Evolutionary conservation across 2,113 vertebrate genomes (phyloP).

Genomic region (Rafetus swinhoei): DNA sequence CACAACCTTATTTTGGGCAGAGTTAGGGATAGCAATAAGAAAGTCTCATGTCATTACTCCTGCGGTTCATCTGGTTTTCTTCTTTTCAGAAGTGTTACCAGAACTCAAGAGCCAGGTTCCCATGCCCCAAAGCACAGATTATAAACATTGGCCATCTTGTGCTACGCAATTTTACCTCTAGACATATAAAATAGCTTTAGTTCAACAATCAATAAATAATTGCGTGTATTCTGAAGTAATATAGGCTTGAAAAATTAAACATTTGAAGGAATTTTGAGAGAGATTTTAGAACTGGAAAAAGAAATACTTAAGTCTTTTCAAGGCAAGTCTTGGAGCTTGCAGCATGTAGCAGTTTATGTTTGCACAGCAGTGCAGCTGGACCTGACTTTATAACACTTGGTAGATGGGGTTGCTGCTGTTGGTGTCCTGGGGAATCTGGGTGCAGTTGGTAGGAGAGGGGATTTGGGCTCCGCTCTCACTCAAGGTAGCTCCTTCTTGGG

Average conservation of each 20-base stretch:
- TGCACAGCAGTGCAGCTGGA: slow-evolving; percentile 15
- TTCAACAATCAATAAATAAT: slow-evolving; percentile 73
- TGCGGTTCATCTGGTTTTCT: neutral
- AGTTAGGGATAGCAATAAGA: slow-evolving; percentile 48
- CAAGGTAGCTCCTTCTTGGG: slow-evolving; percentile 70
- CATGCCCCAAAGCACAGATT: slow-evolving; percentile 48
- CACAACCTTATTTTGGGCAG: slow-evolving; percentile 80
- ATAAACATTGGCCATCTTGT: slow-evolving; percentile 63
- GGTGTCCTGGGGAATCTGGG: slow-evolving; percentile 79
- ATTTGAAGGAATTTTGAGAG: slow-evolving; percentile 67
- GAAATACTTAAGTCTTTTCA: slow-evolving; percentile 22
- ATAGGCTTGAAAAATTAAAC: slow-evolving; percentile 50
- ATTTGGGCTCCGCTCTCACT: slow-evolving; percentile 70
- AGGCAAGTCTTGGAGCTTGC: slow-evolving; percentile 2
- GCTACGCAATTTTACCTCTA: slow-evolving; percentile 40
- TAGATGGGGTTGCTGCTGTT: slow-evolving; percentile 85
- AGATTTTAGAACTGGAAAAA: slow-evolving; percentile 58
- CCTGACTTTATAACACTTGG: slow-evolving; percentile 88
- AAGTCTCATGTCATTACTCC: neutral
- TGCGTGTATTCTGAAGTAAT: slow-evolving; percentile 60
- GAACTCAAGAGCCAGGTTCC: slow-evolving; percentile 30
- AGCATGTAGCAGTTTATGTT: neutral
- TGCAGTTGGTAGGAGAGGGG: slow-evolving; percentile 72
- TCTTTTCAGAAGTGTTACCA: neutral
- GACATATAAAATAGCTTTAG: slow-evolving; percentile 64